Conservation (phyloP, 2,113 vertebrate genomes). For the Ptychochromis oligacanthus region DNA sequence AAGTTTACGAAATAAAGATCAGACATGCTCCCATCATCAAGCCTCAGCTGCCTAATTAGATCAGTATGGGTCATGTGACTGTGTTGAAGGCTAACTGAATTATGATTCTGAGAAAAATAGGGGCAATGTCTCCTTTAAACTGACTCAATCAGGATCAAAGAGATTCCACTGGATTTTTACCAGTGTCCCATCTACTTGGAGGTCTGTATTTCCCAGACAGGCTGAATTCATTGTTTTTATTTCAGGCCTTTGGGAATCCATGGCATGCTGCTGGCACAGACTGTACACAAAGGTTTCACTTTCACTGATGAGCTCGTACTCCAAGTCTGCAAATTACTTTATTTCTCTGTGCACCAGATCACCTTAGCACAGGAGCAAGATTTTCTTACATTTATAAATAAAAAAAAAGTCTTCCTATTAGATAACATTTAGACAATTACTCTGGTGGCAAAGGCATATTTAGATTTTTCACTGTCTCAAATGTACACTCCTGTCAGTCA, state of each 20-base stretch:
- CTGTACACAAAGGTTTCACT: neutral
- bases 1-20: neutral
- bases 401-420: neutral
- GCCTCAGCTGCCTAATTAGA: neutral
- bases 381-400: accelerated
- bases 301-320: neutral
- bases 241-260: neutral
- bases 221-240: neutral
- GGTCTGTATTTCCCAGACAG: neutral
- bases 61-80: neutral
- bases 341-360: neutral
- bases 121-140: neutral
- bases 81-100: too few species aligned
- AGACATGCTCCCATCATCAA: neutral
- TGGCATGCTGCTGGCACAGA: neutral
- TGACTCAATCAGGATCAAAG: neutral
- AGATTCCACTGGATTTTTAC: neutral
- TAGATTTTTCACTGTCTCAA: neutral
- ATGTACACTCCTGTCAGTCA: neutral
- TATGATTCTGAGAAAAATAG: neutral
- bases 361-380: neutral
- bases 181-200: neutral
- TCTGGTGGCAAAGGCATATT: neutral
- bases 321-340: too few species aligned
- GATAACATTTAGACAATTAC: neutral